Evolutionary conservation across 1,140 invertebrate genomes (phyloP), one percentile per base, ranked within the genome.

Genomic region (Pseudomyrmex gracilis): DNA sequence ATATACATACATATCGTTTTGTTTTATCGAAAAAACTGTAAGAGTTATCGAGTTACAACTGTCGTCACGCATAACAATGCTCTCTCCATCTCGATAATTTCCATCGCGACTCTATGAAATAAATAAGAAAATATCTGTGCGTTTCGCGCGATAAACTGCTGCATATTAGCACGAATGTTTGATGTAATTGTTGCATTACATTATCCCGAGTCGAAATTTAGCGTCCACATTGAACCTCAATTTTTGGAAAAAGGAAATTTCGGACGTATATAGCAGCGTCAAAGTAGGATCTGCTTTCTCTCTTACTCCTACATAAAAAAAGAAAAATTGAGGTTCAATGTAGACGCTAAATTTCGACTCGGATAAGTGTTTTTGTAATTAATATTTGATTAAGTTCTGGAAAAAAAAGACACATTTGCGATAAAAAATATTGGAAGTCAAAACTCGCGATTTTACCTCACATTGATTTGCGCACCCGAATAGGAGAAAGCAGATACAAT

Each of bases 1-100:
- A 13, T 2, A 51, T 10, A 49, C 12, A 12, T 49, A 22, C 12
- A 1, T 57, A 47, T n/a, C 17, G 17, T 77, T 57, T 34, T 10
- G 7, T 34, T 76, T 43, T 57, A 68, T 78, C 24, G 5, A 34
- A 34, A 68, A 55, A 68, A 78, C 3, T 55, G 51, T 68, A 17
- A 20, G 1, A 70, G 20, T 15, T 57, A 45, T 45, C 8, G 22
- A 22, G 13, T 47, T 68, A 10, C 51, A 68, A 47, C 24, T 10
- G 22, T 77, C n/a, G 5, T 77, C 17, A 70, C 67, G 20, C 45
- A n/a, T 57, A 57, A 47, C 8, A 34, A 45, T 24, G 24, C 8
- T n/a, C n/a, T n/a, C n/a, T 55, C 9, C 68, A 57, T 57, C 20
- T 55, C 13, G 12, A 12, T 34, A 68, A 57, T n/a, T n/a, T n/a